Evolutionary conservation across 2,888 invertebrate genomes (phyloP), one percentile per base, ranked within the genome.

Genomic region (Homarus gammarus): DNA sequence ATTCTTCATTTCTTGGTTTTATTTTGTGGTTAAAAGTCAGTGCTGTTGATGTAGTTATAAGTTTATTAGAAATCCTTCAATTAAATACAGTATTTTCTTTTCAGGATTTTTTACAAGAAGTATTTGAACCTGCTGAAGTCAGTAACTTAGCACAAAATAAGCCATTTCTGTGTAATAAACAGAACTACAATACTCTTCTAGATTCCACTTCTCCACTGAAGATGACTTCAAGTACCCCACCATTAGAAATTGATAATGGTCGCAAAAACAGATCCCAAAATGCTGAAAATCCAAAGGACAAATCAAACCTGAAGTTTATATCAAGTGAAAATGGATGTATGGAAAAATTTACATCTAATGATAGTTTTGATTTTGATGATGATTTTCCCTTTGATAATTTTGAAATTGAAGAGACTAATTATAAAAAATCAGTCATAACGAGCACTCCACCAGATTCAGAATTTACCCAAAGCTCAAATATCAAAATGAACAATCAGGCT

Each of bases 101-200:
- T 75, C 75, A 75, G 75, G 27, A 44, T 27, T 75, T 75, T 44
- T 75, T 75, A 12, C 40, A 44, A n/a, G 75, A 75, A 12, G 44
- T 33, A n/a, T 27, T 75, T 75, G 12, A 44, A 18, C 36, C 44
- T n/a, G 31, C 40, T 49, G 49, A 2, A 44, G 2, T 31, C 8
- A 44, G 6, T 8, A 12, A 22, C 22, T 8, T 27, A 64, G n/a
- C 12, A 27, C 27, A 64, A 1, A 64, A 22, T 27, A 27, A 27
- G 27, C 0, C 64, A 64, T 10, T 8, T 27, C 3, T 8, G 8
- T 64, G 27, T 64, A 8, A 22, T n/a, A 15, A 64, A 27, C 27
- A 64, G 8, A 64, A 27, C 22, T 64, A 27, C 12, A 27, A 12
- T 64, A 6, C 3, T 64, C 27, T n/a, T 27, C 6, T 64, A 6